Base-by-base conservation (phyloP, 2,888 invertebrate species). In the Morpho deidamia region DNA sequence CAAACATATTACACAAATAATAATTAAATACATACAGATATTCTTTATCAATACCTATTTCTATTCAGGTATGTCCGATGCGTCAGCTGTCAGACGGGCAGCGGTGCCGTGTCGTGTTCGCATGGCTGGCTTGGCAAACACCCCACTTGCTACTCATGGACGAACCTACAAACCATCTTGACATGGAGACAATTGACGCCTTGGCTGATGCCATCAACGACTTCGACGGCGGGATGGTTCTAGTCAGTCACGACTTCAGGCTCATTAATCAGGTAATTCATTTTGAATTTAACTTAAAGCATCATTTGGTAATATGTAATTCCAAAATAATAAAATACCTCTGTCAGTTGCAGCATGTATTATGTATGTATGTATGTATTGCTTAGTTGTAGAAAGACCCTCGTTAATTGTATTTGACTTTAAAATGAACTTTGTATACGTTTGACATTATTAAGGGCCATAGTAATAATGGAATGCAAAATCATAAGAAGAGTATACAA, bases 211-310 rank as follows among this genome's bases (percentile, higher is more conserved):
- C 99, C 32, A 95, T 99, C 70, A 98, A 97, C 77, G 97, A 98
- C 73, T 99, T 98, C 77, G 97, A 98, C 65, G 99, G 99, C 43
- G 99, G 99, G 64, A 95, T 99, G 95, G 97, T 99, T 62, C 93
- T 99, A 23, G 99, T 99, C 71, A 98, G 98, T 88, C 99, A 99
- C 95, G 99, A 99, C 92, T 99, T 99, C 92, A 92, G 99, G 81
- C 94, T 99, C 51, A 99, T 99, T 62, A 97, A 96, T 88, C 99
- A 99, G 93, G 99, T 98, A 78, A 67, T 23, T 5, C 5, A 23
- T 23, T 5, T 23, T 23, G 5, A 23, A 23, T 23, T 5, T 23
- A 23, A 23, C 23, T 23, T 5, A 23, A 23, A 23, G 5, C 23
- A 5, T 23, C 2, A 23, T 23, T 23, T 23, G 3, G n/a, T n/a